Evolutionary conservation across 2,113 vertebrate genomes (phyloP).

Genomic region (Notiomystis cincta): DNA sequence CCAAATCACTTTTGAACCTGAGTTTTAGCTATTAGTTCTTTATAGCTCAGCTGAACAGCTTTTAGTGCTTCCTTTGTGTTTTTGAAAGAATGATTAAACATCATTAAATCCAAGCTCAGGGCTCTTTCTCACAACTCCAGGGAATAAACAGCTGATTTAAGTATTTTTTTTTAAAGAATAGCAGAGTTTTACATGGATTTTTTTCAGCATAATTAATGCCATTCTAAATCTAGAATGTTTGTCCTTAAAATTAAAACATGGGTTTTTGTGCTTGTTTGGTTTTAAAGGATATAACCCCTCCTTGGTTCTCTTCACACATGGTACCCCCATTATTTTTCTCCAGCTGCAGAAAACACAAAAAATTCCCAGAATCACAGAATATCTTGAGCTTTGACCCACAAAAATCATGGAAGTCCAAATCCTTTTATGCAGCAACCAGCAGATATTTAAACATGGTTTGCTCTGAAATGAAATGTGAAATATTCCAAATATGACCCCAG

Average conservation of each 20-base stretch:
- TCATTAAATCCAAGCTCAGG: conserved; percentile 28
- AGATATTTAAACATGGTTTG: accelerated
- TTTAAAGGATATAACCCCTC: neutral
- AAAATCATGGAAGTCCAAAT: neutral
- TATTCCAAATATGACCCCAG: neutral
- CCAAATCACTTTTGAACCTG: conserved; percentile 41
- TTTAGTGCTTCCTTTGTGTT: conserved; percentile 52
- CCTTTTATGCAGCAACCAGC: neutral
- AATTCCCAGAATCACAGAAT: neutral
- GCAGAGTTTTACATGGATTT: neutral
- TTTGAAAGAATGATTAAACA: conserved; percentile 50
- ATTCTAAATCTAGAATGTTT: neutral
- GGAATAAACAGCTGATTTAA: neutral
- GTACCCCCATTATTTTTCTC: neutral
- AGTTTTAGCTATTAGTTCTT: conserved; percentile 38
- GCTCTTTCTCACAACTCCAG: conserved; percentile 3
- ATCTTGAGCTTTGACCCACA: neutral
- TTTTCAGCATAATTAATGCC: neutral
- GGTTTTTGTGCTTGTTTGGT: neutral
- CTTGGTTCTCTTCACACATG: neutral
- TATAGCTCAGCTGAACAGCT: conserved; percentile 40
- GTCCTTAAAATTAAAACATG: neutral
- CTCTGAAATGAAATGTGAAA: neutral
- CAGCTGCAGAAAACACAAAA: neutral
- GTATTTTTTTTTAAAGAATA: neutral